Conservation (phyloP, 2,113 vertebrate species). For the Corythoichthys intestinalis region DNA sequence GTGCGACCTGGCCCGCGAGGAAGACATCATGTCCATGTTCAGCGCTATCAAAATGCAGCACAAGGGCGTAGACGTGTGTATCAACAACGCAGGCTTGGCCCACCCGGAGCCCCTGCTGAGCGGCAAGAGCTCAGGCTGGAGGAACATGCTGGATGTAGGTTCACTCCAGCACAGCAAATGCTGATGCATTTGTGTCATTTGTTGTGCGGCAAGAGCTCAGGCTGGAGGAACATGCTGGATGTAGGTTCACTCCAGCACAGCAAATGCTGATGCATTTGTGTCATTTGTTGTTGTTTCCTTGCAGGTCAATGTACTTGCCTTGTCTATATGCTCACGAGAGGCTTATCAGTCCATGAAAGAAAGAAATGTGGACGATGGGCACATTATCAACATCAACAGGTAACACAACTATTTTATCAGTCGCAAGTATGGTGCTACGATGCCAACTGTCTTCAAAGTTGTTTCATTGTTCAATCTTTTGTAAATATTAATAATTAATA, state of each 20-base stretch:
- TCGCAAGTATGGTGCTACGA: neutral
- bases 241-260: too few species aligned
- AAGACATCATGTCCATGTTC: constrained; percentile 89
- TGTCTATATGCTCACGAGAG: constrained; percentile 83
- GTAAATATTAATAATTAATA: too few species aligned
- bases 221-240: constrained; percentile 88
- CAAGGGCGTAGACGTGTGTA: constrained; percentile 83
- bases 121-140: constrained; percentile 81
- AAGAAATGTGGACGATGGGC: constrained; percentile 82
- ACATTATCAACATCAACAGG: constrained; percentile 90
- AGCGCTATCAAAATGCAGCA: constrained; percentile 76
- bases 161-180: too few species aligned
- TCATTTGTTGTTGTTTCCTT: neutral
- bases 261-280: neutral
- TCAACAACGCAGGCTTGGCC: constrained; percentile 87
- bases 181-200: too few species aligned
- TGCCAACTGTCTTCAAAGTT: neutral
- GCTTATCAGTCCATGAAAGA: constrained; percentile 89
- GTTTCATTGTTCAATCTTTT: too few species aligned
- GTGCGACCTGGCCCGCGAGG: constrained; percentile 81
- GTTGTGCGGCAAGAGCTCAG: too few species aligned
- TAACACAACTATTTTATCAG: constrained; percentile 28
- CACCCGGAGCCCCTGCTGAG: constrained; percentile 76
- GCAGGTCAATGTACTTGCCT: constrained; percentile 82
- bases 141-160: constrained; percentile 84